Evolutionary conservation across 2,797 vertebrate genomes (phyloP).

Genomic region (Pangasius krempfi): DNA sequence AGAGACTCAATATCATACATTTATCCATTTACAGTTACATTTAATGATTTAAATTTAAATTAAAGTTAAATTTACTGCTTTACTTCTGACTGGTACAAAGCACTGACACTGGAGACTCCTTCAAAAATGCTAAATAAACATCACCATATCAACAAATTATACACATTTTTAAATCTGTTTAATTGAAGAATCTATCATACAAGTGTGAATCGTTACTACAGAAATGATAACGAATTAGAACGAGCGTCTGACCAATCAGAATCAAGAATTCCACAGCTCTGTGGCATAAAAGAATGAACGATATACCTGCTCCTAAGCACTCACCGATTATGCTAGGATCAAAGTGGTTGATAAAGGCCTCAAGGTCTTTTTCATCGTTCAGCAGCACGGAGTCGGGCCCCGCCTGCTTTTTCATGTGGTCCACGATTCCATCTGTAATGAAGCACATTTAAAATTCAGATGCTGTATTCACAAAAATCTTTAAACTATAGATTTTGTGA

Average conservation of each 20-base stretch:
- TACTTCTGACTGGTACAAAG: neutral
- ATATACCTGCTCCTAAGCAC: conserved; percentile 2
- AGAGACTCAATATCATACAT: neutral
- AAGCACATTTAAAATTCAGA: neutral
- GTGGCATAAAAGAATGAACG: neutral
- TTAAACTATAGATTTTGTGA: neutral
- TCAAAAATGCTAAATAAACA: neutral
- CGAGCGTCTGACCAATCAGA: neutral
- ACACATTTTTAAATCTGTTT: neutral
- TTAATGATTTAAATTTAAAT: neutral
- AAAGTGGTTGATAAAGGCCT: conserved; percentile 68
- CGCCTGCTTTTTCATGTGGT: conserved; percentile 73
- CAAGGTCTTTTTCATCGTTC: conserved; percentile 64
- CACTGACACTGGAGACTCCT: neutral
- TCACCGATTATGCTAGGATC: conserved; percentile 76
- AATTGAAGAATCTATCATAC: neutral
- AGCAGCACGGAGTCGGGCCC: conserved; percentile 74
- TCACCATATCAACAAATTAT: neutral
- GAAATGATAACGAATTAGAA: neutral
- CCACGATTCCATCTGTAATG: conserved; percentile 71
- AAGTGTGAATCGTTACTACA: neutral
- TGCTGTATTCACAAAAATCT: neutral
- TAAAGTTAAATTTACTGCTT: neutral
- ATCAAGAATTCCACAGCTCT: neutral
- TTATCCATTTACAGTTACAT: neutral